These are phyloP conservation scores for Rhabdophis nuchalis DNA, from an alignment of 2,797 vertebrate species.

Conservation along the genomic window DNA sequence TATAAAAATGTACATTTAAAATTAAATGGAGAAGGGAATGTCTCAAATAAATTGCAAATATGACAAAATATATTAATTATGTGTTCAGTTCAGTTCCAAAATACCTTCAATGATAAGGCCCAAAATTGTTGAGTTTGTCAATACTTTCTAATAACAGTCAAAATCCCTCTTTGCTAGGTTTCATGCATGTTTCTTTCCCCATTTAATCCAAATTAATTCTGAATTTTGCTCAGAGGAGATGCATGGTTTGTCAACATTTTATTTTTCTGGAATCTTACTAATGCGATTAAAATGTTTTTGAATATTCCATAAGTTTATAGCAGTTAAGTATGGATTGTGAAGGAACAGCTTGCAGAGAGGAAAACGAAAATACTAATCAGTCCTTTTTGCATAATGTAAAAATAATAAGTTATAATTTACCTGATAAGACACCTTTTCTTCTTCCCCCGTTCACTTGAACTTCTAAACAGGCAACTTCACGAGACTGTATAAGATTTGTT, in stretches of 20 bases:
- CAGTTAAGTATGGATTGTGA: not conserved
- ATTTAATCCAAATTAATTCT: not conserved
- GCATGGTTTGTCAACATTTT: not conserved
- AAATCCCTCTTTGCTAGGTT: not conserved
- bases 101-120: not conserved
- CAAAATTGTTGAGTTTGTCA: not conserved
- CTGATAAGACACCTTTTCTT: conserved; percentile 37
- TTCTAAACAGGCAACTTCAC: conserved; percentile 69
- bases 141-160: not conserved
- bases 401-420: conserved; percentile 33
- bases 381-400: not conserved
- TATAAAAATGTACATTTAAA: not conserved
- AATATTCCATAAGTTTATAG: not conserved
- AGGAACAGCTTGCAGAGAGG: not conserved
- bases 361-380: not conserved
- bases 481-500: conserved; percentile 61
- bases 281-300: not conserved
- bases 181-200: not conserved
- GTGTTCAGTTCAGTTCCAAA: not conserved
- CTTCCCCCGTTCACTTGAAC: conserved; percentile 60
- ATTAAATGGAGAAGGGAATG: not conserved
- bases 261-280: not conserved
- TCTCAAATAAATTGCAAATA: not conserved
- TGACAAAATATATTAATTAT: not conserved
- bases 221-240: not conserved